These are phyloP conservation scores for Achlya flavicornis DNA, from an alignment of 2,888 invertebrate species.

Conservation along the genomic window DNA sequence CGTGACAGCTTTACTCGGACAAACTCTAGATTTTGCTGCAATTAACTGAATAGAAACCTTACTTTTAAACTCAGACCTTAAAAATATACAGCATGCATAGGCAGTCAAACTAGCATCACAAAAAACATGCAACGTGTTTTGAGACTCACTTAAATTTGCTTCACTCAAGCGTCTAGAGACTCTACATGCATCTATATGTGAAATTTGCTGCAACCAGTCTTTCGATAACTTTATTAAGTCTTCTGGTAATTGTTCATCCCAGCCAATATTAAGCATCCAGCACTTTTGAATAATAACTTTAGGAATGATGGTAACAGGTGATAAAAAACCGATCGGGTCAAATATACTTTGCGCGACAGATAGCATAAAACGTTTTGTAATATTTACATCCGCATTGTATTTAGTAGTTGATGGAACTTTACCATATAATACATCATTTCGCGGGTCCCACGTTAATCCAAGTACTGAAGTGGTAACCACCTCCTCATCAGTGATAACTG, in stretches of 20 bases:
- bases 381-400: not conserved
- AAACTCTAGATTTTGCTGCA: too few relatives aligned
- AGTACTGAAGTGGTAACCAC: not conserved
- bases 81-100: too few relatives aligned
- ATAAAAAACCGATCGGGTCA: conserved; percentile 23
- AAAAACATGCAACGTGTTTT: too few relatives aligned
- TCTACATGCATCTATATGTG: too few relatives aligned
- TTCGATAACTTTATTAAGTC: too few relatives aligned
- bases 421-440: conserved; percentile 15
- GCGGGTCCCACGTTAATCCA: conserved; percentile 21
- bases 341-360: conserved; percentile 22
- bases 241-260: conserved; percentile 18
- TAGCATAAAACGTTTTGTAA: conserved; percentile 17
- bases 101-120: too few relatives aligned
- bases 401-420: not conserved
- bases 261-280: conserved; percentile 18
- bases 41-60: too few relatives aligned
- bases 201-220: too few relatives aligned
- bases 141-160: too few relatives aligned
- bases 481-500: not conserved
- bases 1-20: too few relatives aligned
- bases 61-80: too few relatives aligned
- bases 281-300: conserved; percentile 23
- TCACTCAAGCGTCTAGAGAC: too few relatives aligned
- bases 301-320: conserved; percentile 21